Evolutionary conservation across 2,888 invertebrate genomes (phyloP), one percentile per base, ranked within the genome.

Genomic region (Dicranocentrus wangi): DNA sequence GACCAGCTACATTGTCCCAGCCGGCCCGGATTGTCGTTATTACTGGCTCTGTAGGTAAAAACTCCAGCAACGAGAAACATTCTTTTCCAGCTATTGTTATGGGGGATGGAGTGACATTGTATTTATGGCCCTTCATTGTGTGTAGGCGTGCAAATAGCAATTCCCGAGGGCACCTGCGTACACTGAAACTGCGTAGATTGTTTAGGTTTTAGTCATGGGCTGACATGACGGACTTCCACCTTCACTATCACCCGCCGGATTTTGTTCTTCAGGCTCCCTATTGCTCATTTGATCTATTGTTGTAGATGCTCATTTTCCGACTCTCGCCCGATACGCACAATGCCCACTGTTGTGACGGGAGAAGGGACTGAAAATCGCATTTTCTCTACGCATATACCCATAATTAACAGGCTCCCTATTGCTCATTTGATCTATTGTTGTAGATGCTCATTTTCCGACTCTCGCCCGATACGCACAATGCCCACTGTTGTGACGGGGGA

Each of bases 121-220:
- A 61, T 72, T 72, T 72, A 61, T 61, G 76, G 61, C 25, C 75
- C 69, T 72, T 28, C 68, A 58, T 75, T 81, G 51, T 70, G 77
- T 63, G 82, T 68, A 82, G 82, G 82, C 82, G 82, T 82, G 82
- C 78, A 78, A 78, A 77, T 77, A 68, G 58, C 81, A 39, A 58
- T 76, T 81, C 60, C 43, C 61, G 53, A 53, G 81, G 76, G 75
- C 81, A 81, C 81, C 76, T 81, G 81, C 76, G 32, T 42, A 61
- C 61, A 60, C 65, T 28, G 65, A 77, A 21, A 55, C 19, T n/a
- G 53, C 19, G 53, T 19, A n/a, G n/a, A n/a, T n/a, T n/a, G n/a
- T n/a, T n/a, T n/a, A n/a, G n/a, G n/a, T n/a, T n/a, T n/a, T n/a
- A n/a, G n/a, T n/a, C n/a, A n/a, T n/a, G n/a, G n/a, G n/a, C n/a